Base-by-base conservation (phyloP, 2,797 vertebrate species). In the Hipposideros larvatus region DNA sequence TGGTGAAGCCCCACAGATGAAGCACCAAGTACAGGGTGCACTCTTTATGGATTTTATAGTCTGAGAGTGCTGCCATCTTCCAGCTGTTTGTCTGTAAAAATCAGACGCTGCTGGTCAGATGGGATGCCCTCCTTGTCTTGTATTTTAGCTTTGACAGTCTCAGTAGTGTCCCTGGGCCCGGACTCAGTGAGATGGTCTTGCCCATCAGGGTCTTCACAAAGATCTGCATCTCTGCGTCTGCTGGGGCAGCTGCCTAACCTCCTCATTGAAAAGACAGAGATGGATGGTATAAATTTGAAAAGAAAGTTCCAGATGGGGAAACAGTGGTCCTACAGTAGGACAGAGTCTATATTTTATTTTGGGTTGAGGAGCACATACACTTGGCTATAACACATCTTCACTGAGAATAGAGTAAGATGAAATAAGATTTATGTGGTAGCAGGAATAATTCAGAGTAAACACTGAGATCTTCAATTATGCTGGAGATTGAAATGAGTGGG, bases 121-220 rank as follows among this genome's bases (percentile, higher is more conserved):
- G 53, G 53, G 53, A 55, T 55, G 53, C 99, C 48, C 48, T 99
- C 99, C 97, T 99, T 99, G 53, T 99, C 99, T 98, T 99, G 99
- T 96, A 99, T 99, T 97, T 99, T 99, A 53, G 99, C 99, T 85
- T 99, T 99, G 88, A 99, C 99, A 98, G 99, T 99, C 98, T 99
- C 99, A 87, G 99, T 99, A 13, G 99, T 99, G 95, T 99, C 99
- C 66, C 99, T 99, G 98, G 99, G 99, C 95, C 99, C 99, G 11
- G 99, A 99, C 99, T 99, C 99, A 99, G 98, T 95, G 99, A 99
- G 99, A 99, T 99, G 97, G 99, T 99, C 97, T 99, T 99, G 94
- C 99, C 99, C 4, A 99, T 99, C 97, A 99, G 98, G 78, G 99
- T 99, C 92, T 99, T 99, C 98, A 99, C 99, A 90, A 90, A 99